Evolutionary conservation across 1,140 invertebrate genomes (phyloP), one percentile per base, ranked within the genome.

Genomic region (Laupala kohalensis): DNA sequence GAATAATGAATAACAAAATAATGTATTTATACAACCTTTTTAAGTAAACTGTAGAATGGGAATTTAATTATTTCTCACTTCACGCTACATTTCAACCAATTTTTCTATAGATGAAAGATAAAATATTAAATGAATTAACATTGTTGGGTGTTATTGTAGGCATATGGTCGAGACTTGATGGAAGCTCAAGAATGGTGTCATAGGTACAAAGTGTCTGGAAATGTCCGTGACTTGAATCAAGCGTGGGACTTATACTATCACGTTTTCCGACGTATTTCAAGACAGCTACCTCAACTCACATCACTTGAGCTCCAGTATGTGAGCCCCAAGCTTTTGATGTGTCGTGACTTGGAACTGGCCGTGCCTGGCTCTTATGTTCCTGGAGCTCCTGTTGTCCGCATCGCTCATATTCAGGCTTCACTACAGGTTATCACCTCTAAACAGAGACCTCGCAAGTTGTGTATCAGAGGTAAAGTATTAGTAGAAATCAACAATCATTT

Each of bases 181-280:
- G 95, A 99, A 77, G 97, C 97, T 0, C 88, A 92, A 75, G 93
- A 98, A 76, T 98, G 94, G 92, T 99, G 97, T 79, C 70, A 69
- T 66, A 25, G 73, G 70, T 88, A 83, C 75, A 81, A 85, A 83
- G 82, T 87, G 23, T 92, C 92, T 0, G 87, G 89, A 4, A 94
- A 96, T 76, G 88, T 92, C 0, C 87, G 94, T 70, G 95, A 99
- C 77, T 82, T 99, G 25, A 97, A 96, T 78, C 93, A 96, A 79
- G 97, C 98, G 15, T 99, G 98, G 98, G 97, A 99, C 79, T 82
- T 98, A 0, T 99, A 99, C 80, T 99, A 99, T 81, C 93, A 98
- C 77, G 96, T 99, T 12, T 98, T 99, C 79, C 86, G 96, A 67
- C 87, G 95, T 70, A 99, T 99, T 75, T 93, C 93, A 0, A 86